Evolutionary conservation across 1,140 invertebrate species (phyloP).

Genomic region (Drosophila leontia): DNA sequence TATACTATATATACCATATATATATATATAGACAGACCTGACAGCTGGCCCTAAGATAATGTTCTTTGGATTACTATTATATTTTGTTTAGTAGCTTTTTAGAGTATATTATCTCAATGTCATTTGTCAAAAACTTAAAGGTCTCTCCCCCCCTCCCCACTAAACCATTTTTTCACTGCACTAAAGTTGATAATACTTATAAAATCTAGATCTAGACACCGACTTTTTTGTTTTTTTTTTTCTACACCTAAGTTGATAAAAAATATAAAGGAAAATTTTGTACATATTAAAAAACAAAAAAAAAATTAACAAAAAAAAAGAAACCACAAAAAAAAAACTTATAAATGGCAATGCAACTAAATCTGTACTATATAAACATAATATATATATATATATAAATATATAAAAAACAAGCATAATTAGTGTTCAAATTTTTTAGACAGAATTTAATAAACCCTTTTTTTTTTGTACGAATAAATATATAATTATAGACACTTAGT

Average conservation of each 20-base stretch:
- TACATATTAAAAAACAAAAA: constrained; percentile 42
- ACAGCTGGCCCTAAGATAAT: constrained; percentile 5
- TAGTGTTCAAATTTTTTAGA: constrained; percentile 66
- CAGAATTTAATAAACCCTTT: constrained; percentile 29
- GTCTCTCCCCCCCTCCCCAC: not conserved
- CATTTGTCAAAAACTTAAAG: constrained; percentile 19
- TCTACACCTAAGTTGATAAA: constrained; percentile 1
- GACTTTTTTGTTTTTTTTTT: constrained; percentile 55
- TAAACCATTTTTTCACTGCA: constrained; percentile 22
- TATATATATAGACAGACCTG: constrained; percentile 3
- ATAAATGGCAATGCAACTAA: constrained; percentile 59
- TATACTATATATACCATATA: not conserved
- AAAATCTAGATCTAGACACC: constrained; percentile 49
- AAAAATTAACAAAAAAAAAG: constrained; percentile 12
- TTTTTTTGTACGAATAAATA: constrained; percentile 57
- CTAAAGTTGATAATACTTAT: constrained; percentile 68
- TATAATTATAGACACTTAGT: constrained; percentile 51
- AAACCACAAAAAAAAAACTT: constrained; percentile 16
- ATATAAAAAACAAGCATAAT: constrained; percentile 28
- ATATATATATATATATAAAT: constrained; percentile 43
- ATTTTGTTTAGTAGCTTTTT: constrained; percentile 7
- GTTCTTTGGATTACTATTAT: constrained; percentile 11
- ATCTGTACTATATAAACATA: constrained; percentile 45
- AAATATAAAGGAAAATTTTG: constrained; percentile 17
- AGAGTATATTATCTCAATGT: constrained; percentile 10